Evolutionary conservation across 2,797 vertebrate genomes (phyloP).

Genomic region (Melanogrammus aeglefinus): DNA sequence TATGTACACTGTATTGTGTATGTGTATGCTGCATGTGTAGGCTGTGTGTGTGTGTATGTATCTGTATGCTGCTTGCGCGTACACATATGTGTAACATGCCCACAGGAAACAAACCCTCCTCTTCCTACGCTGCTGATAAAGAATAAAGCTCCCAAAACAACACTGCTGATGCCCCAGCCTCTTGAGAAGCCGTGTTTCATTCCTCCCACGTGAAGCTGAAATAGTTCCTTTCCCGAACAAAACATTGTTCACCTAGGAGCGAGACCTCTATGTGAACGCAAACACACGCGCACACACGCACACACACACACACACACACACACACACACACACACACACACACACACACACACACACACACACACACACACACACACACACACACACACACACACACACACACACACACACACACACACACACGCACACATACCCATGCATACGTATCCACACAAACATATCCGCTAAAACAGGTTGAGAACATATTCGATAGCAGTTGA

Average conservation of each 20-base stretch:
- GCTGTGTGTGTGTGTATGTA: too few species aligned
- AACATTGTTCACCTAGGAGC: conserved; percentile 56
- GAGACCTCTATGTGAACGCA: background rate
- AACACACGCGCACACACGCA: background rate
- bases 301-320: background rate
- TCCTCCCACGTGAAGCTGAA: conserved; percentile 71
- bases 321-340: background rate
- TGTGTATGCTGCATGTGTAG: too few species aligned
- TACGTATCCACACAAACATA: background rate
- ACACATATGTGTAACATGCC: background rate
- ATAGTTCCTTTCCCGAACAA: conserved; percentile 64
- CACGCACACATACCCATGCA: background rate
- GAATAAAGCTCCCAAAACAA: conserved; percentile 41
- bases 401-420: background rate
- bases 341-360: background rate
- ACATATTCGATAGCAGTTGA: conserved; percentile 58
- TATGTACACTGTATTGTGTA: too few species aligned
- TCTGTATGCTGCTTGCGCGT: background rate
- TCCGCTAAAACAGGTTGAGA: background rate
- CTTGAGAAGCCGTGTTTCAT: conserved; percentile 51
- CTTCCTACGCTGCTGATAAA: conserved; percentile 31
- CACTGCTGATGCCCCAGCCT: conserved; percentile 53
- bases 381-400: background rate
- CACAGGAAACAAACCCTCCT: conserved; percentile 36
- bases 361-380: background rate